Conservation (phyloP, 2,888 invertebrate genomes). For the Pristionchus entomophagus region DNA sequence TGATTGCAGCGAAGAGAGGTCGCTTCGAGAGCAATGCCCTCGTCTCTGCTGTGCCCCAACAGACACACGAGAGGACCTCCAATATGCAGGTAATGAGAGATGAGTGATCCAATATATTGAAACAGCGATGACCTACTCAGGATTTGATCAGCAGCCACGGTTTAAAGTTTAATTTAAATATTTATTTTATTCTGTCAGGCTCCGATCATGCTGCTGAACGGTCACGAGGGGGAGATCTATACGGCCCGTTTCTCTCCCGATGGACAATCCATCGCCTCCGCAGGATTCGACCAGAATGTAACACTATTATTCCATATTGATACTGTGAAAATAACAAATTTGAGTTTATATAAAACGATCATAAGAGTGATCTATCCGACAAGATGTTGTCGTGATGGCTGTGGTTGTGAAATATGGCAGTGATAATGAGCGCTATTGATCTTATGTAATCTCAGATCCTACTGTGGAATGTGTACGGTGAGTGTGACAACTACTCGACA, state of each 20-base stretch:
- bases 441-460: slow-evolving; percentile 77
- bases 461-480: slow-evolving; percentile 96
- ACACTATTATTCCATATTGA: slow-evolving; percentile 14
- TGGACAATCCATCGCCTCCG: slow-evolving; percentile 92
- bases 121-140: no score
- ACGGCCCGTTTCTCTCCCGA: slow-evolving; percentile 94
- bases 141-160: no score
- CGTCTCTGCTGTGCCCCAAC: slow-evolving; percentile 13
- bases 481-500: slow-evolving; percentile 95
- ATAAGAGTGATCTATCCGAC: no score
- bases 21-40: slow-evolving; percentile 50
- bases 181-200: slow-evolving; percentile 55
- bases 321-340: background rate
- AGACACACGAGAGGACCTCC: slow-evolving; percentile 23
- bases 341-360: no score
- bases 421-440: no score
- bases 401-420: no score
- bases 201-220: slow-evolving; percentile 82
- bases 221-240: slow-evolving; percentile 95
- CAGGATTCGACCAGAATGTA: slow-evolving; percentile 86
- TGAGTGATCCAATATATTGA: background rate
- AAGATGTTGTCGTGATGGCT: no score
- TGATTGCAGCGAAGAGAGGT: slow-evolving; percentile 50
- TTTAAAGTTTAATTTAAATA: no score
- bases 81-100: slow-evolving; percentile 48